phyloP scores from a whole-genome alignment of 2,113 vertebrate genomes.

The Prolemur simus region DNA sequence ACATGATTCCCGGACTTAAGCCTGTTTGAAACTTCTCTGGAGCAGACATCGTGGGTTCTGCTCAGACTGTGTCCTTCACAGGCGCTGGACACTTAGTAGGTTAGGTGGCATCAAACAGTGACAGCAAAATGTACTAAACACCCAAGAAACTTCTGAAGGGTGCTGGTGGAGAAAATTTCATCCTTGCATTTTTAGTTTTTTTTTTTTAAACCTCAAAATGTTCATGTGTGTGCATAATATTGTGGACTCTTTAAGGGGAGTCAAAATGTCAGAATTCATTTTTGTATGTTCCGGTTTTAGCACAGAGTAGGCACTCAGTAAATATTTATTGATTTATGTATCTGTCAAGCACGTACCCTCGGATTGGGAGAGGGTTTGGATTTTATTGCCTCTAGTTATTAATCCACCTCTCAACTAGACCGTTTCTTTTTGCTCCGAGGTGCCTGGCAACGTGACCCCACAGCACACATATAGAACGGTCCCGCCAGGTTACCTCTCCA shows the following conservation, averaged over 20 bases:
- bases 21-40: not conserved
- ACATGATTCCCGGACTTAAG: not conserved
- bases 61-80: not conserved
- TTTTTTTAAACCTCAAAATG: not conserved
- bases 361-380: not conserved
- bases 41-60: not conserved
- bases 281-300: not conserved
- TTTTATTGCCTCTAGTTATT: not conserved
- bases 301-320: not conserved
- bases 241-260: not conserved
- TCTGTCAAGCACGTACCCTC: not conserved
- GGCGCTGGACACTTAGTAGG: not conserved
- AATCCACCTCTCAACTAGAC: not conserved
- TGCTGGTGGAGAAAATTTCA: not conserved
- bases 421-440: not conserved
- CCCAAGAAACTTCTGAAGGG: not conserved
- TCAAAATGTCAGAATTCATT: not conserved
- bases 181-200: not conserved
- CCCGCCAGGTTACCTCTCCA: not conserved
- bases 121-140: not conserved
- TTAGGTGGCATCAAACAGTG: not conserved
- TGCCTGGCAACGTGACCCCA: not conserved
- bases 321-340: conserved; percentile 24
- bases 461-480: not conserved
- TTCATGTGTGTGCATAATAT: not conserved